These are phyloP conservation scores for Thalassophryne amazonica DNA, from an alignment of 2,797 vertebrate species.

Conservation along the genomic window DNA sequence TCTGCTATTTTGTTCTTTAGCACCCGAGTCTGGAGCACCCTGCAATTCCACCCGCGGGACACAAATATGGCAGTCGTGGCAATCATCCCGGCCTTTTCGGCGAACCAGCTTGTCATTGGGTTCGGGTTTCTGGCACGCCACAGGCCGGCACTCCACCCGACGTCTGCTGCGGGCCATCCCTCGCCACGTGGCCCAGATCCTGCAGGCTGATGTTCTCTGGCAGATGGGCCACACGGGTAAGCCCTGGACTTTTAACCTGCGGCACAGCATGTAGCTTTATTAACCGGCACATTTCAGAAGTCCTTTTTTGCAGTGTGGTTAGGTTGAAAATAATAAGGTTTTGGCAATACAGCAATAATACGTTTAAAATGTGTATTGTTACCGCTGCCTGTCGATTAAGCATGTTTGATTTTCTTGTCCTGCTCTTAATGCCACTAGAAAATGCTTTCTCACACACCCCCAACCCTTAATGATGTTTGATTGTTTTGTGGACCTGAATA, in stretches of 20 bases:
- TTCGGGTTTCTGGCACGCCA: constrained; percentile 97
- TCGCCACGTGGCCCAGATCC: constrained; percentile 94
- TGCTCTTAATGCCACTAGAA: no score
- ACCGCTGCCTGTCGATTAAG: no score
- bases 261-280: no score
- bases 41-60: constrained; percentile 90
- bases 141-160: constrained; percentile 93
- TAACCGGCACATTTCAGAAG: no score
- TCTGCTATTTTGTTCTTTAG: constrained; percentile 16
- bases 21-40: constrained; percentile 74
- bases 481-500: no score
- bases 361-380: no score
- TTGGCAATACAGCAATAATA: no score
- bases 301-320: no score
- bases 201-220: constrained; percentile 98
- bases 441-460: no score
- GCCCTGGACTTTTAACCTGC: background rate
- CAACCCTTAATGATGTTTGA: no score
- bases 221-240: constrained; percentile 97
- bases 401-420: no score
- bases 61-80: constrained; percentile 94
- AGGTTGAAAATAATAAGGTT: no score
- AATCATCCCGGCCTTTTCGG: constrained; percentile 89
- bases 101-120: constrained; percentile 91
- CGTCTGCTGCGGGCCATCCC: constrained; percentile 94